A percentile compares a stretch with the other conserved stretches of the same genome.
Evolutionary conservation across 2,113 vertebrate genomes (phyloP).

Genomic region (Alosa alosa): DNA sequence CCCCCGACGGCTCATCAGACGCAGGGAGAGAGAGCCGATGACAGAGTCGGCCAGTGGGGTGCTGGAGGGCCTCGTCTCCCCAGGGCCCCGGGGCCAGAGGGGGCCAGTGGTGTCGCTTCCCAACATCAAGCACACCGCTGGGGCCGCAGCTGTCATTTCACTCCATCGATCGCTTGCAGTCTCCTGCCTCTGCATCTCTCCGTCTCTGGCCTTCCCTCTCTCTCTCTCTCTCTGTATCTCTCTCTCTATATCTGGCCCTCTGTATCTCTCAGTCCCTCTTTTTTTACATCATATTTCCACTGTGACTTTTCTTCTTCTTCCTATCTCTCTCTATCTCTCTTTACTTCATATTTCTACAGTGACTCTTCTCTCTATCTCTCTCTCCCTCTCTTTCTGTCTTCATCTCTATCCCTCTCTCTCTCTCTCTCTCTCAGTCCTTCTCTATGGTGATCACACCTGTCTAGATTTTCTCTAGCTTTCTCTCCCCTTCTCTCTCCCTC

Average conservation of each 20-base stretch:
- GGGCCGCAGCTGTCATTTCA: not conserved
- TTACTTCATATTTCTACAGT: not conserved
- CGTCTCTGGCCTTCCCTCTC: not conserved
- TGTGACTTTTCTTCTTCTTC: not conserved
- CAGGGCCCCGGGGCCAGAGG: not conserved
- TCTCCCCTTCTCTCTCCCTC: too few species aligned
- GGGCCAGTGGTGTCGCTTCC: not conserved
- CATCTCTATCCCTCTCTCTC: too few species aligned
- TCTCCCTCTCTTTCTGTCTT: not conserved
- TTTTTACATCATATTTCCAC: too few species aligned
- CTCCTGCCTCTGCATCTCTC: not conserved
- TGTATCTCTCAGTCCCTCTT: not conserved
- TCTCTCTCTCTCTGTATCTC: not conserved
- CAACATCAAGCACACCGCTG: not conserved
- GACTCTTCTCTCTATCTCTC: not conserved
- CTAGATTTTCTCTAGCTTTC: too few species aligned
- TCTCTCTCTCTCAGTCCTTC: too few species aligned
- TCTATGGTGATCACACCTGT: too few species aligned
- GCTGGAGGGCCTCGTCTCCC: too few species aligned
- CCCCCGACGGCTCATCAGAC: not conserved
- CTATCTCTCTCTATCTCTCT: not conserved
- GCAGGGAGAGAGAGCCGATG: too few species aligned
- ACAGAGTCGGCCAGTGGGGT: too few species aligned
- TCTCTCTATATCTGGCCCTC: not conserved
- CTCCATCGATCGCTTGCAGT: not conserved